Percentiles rank a stretch among this genome's conserved stretches.
Conservation (phyloP, 92 coral and sea anemone genomes). For the Umimayanthus kanabou region DNA sequence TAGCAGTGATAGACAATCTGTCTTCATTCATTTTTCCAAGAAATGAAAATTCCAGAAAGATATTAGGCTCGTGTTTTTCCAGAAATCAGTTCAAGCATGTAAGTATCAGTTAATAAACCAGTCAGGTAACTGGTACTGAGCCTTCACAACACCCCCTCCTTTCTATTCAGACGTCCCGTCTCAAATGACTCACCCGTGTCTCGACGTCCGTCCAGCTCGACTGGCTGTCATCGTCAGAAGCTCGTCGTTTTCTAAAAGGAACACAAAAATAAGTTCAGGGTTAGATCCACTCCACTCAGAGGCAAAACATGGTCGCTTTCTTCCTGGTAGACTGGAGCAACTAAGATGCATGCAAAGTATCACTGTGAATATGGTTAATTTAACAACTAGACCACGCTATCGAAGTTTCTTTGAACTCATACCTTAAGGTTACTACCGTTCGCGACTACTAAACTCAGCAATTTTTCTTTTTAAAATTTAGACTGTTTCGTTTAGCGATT, state of each 20-base stretch:
- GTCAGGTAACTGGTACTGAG: background rate
- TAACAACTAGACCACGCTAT: too few species aligned
- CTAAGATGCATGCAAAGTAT: background rate
- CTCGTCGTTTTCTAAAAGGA: slow-evolving; percentile 77
- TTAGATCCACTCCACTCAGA: background rate
- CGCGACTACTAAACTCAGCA: too few species aligned
- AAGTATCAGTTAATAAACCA: background rate
- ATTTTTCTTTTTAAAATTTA: too few species aligned
- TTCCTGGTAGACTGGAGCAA: background rate
- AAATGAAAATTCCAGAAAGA: too few species aligned
- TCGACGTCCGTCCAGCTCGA: slow-evolving; percentile 96
- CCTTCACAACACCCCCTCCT: background rate
- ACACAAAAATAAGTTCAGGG: background rate
- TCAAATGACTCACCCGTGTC: slow-evolving; percentile 84
- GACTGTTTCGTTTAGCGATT: too few species aligned
- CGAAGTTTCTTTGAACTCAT: background rate
- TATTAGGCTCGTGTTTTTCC: background rate
- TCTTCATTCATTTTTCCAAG: too few species aligned
- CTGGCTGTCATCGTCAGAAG: slow-evolving; percentile 73
- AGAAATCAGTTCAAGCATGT: background rate
- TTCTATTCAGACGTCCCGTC: background rate
- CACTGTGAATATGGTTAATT: background rate
- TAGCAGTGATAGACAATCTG: too few species aligned
- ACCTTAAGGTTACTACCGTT: too few species aligned
- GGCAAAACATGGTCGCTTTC: background rate